Percentiles rank a stretch among this genome's conserved stretches.
phyloP scores from a whole-genome alignment of 2,797 vertebrate species.

The Pipistrellus kuhlii region DNA sequence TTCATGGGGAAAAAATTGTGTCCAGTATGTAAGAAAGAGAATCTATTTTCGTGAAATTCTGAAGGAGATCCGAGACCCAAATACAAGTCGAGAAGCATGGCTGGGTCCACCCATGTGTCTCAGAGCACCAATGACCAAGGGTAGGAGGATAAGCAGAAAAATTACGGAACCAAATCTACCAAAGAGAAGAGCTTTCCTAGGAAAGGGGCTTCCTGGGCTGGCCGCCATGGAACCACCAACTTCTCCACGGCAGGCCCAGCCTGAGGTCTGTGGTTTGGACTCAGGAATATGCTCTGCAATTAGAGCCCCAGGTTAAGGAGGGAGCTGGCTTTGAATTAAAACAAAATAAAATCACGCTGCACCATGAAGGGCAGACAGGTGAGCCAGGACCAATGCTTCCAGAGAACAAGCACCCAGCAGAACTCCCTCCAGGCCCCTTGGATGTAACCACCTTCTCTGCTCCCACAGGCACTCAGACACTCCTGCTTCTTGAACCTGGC shows the following conservation, averaged over 20 bases:
- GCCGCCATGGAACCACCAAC: neutral
- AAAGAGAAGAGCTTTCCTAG: neutral
- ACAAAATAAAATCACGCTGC: neutral
- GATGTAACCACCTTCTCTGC: neutral
- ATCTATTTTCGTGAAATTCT: neutral
- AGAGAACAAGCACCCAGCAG: neutral
- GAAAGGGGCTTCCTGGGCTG: neutral
- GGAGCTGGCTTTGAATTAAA: neutral
- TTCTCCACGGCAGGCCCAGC: neutral
- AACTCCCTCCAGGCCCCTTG: neutral
- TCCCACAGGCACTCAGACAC: neutral
- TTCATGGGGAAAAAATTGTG: neutral
- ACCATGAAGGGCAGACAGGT: neutral
- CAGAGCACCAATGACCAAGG: neutral
- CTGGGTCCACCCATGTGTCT: neutral
- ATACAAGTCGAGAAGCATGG: neutral
- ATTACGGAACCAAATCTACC: neutral
- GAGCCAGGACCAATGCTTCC: neutral
- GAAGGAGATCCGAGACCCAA: neutral
- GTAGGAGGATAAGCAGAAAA: neutral
- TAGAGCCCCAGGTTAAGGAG: neutral
- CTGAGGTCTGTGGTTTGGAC: neutral
- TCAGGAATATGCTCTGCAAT: neutral
- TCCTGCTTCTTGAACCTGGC: neutral
- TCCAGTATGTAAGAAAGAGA: neutral